A percentile compares a stretch with the other conserved stretches of the same genome.
Evolutionary conservation across 2,797 vertebrate species (phyloP).

Genomic region (Tenualosa thibaudeaui): DNA sequence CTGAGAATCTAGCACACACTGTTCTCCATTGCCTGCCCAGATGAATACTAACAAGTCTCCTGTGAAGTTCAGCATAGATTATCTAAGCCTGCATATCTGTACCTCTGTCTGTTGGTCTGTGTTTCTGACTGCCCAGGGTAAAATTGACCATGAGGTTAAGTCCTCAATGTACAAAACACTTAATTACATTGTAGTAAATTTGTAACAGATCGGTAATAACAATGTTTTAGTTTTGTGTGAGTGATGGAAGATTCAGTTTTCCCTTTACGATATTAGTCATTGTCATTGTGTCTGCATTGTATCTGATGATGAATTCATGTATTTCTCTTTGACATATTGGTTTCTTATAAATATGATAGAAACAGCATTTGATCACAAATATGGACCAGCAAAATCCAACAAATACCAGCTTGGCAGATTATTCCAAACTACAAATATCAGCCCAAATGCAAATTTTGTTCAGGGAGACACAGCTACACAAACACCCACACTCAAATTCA

Average conservation of each 20-base stretch:
- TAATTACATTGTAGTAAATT: not conserved
- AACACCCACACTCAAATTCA: not conserved
- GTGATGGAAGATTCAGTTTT: not conserved
- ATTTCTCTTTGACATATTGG: too few species aligned
- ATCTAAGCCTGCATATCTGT: not conserved
- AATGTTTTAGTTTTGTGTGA: not conserved
- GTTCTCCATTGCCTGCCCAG: constrained; percentile 10
- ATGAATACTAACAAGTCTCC: constrained; percentile 5
- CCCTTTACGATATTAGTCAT: not conserved
- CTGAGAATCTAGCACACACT: constrained; percentile 14
- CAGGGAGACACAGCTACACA: not conserved
- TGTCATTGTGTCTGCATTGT: not conserved
- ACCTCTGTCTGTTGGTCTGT: not conserved
- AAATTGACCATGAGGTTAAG: not conserved
- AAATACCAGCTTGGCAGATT: not conserved
- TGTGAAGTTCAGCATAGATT: not conserved
- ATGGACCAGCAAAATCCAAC: not conserved
- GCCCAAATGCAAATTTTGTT: not conserved
- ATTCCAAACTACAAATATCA: not conserved
- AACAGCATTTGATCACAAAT: not conserved
- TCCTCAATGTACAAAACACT: not conserved
- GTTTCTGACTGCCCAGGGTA: not conserved
- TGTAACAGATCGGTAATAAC: not conserved
- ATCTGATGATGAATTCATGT: not conserved
- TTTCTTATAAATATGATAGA: too few species aligned